Percentiles rank a stretch among this genome's conserved stretches.
phyloP scores from a whole-genome alignment of 2,888 invertebrate genomes.

The Beris morrisii region DNA sequence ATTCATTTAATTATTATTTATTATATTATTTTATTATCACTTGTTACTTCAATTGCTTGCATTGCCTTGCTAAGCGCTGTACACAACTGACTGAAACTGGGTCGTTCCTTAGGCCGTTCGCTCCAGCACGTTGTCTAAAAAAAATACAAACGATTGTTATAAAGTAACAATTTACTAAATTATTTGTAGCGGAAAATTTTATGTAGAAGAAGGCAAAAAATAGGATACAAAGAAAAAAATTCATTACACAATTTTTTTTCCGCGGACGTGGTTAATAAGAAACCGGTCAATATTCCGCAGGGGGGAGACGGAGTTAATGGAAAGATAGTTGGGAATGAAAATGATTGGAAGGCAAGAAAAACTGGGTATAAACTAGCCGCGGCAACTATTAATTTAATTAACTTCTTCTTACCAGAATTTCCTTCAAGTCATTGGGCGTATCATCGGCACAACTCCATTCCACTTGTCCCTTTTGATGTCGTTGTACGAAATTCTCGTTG shows the following conservation, averaged over 20 bases:
- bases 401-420: conserved; percentile 58
- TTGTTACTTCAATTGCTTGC: conserved; percentile 46
- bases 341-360: too few relatives aligned
- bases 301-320: too few relatives aligned
- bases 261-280: too few relatives aligned
- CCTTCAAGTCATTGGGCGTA: conserved; percentile 64
- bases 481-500: conserved; percentile 53
- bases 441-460: conserved; percentile 69
- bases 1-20: not conserved
- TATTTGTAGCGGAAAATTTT: too few relatives aligned
- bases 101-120: conserved; percentile 54
- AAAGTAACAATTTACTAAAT: not conserved
- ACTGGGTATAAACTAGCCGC: too few relatives aligned
- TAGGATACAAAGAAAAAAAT: too few relatives aligned
- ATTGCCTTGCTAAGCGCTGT: conserved; percentile 55
- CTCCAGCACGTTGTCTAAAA: conserved; percentile 53
- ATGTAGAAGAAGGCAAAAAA: too few relatives aligned
- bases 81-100: conserved; percentile 55
- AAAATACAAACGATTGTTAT: conserved; percentile 22
- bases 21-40: conserved; percentile 44
- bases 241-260: too few relatives aligned
- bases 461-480: conserved; percentile 56
- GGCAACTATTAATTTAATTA: too few relatives aligned
- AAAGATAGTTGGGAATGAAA: too few relatives aligned
- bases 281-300: too few relatives aligned